These are phyloP conservation scores for Rhodophaea formosa DNA, from an alignment of 2,888 invertebrate genomes.

Conservation along the genomic window DNA sequence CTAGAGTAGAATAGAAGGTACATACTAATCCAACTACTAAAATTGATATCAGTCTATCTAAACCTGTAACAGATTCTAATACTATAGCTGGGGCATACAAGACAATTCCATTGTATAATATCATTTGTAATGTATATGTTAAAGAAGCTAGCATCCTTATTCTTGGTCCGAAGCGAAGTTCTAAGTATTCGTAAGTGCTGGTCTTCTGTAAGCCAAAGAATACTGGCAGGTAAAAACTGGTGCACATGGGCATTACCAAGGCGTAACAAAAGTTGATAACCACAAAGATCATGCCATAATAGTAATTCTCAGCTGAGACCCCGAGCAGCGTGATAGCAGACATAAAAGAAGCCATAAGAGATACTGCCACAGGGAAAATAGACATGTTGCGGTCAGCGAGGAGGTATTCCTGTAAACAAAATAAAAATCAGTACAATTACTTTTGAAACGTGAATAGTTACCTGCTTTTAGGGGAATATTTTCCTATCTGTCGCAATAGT, in stretches of 20 bases:
- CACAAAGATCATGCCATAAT: slow-evolving; percentile 89
- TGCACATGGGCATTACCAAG: slow-evolving; percentile 88
- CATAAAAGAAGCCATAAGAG: slow-evolving; percentile 96
- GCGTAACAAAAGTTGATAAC: slow-evolving; percentile 88
- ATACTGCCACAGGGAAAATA: slow-evolving; percentile 90
- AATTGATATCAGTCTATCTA: slow-evolving; percentile 87
- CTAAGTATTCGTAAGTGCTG: slow-evolving; percentile 97
- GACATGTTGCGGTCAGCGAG: slow-evolving; percentile 91
- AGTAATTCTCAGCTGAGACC: slow-evolving; percentile 93
- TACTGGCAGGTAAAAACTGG: slow-evolving; percentile 90
- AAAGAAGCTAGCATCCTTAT: slow-evolving; percentile 90
- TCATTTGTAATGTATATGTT: slow-evolving; percentile 93
- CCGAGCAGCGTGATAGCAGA: slow-evolving; percentile 94
- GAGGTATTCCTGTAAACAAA: slow-evolving; percentile 86
- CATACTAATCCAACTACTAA: slow-evolving; percentile 88
- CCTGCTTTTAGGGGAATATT: too few relatives aligned
- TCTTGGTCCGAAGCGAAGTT: slow-evolving; percentile 89
- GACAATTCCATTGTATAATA: slow-evolving; percentile 94
- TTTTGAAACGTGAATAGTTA: too few relatives aligned
- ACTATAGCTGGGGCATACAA: slow-evolving; percentile 96
- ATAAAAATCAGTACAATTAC: not conserved
- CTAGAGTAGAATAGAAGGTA: slow-evolving; percentile 92
- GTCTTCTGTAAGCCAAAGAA: slow-evolving; percentile 91
- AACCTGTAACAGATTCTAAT: slow-evolving; percentile 90
- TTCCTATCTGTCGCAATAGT: too few relatives aligned